These are phyloP conservation scores for Tachina fera DNA, from an alignment of 2,888 invertebrate genomes.

Conservation along the genomic window DNA sequence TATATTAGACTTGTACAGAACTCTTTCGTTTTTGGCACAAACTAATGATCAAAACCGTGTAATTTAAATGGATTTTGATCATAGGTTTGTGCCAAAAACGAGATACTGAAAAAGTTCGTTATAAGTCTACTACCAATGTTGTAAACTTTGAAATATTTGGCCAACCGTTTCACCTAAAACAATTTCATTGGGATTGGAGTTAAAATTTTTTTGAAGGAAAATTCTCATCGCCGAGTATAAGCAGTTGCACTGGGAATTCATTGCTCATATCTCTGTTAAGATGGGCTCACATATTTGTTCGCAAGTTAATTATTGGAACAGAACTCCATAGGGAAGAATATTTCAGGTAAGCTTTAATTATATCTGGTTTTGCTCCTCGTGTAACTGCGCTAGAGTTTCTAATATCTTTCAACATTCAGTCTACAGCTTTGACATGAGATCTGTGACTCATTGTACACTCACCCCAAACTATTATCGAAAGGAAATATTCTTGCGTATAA, in stretches of 20 bases:
- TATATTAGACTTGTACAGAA: no score
- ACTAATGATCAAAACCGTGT: no score
- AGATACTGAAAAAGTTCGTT: no score
- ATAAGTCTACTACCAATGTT: no score
- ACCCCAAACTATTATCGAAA: slow-evolving; percentile 49
- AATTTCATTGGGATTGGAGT: neutral
- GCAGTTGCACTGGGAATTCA: no score
- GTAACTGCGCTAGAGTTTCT: neutral
- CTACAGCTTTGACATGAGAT: neutral
- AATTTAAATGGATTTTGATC: no score
- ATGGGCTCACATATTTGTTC: neutral
- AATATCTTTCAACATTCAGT: neutral
- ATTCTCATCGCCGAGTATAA: neutral
- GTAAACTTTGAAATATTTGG: neutral
- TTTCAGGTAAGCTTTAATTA: neutral
- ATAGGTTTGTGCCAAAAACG: no score
- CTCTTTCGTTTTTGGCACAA: no score
- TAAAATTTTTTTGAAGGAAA: neutral
- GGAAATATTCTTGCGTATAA: slow-evolving; percentile 10
- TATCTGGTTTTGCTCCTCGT: slow-evolving; percentile 10
- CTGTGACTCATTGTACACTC: slow-evolving; percentile 38
- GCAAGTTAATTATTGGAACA: neutral
- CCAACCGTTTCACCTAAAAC: neutral
- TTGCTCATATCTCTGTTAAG: neutral
- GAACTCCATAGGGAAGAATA: neutral